Evolutionary conservation across 2,797 vertebrate genomes (phyloP).

Genomic region (Channa striata): DNA sequence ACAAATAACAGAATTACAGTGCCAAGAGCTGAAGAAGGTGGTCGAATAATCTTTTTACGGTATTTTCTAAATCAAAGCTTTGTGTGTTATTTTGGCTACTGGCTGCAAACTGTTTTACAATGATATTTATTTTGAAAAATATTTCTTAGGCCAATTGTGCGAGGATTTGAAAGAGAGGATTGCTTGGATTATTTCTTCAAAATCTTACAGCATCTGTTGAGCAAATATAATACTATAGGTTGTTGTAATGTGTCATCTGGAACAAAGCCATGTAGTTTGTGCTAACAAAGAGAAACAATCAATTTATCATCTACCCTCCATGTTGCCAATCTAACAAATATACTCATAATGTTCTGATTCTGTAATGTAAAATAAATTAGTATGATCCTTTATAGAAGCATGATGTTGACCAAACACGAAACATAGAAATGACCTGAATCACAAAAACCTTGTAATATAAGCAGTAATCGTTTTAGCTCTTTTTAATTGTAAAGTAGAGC

Average conservation of each 20-base stretch:
- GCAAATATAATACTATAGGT: neutral
- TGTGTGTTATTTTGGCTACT: neutral
- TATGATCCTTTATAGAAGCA: neutral
- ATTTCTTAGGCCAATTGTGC: neutral
- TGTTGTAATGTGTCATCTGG: neutral
- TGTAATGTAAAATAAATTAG: neutral
- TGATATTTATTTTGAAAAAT: neutral
- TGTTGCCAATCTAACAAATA: neutral
- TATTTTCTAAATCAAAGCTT: no score
- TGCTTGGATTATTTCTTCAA: neutral
- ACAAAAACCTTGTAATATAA: neutral
- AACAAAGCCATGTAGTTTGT: neutral
- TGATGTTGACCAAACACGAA: neutral
- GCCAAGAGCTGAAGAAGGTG: neutral
- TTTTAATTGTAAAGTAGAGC: slow-evolving; percentile 21
- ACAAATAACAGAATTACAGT: no score
- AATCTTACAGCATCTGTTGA: neutral
- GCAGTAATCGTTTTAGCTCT: neutral
- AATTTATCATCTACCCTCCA: neutral
- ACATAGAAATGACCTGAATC: neutral
- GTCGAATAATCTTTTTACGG: neutral
- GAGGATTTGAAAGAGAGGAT: neutral
- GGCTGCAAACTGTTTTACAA: neutral
- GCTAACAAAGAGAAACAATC: neutral
- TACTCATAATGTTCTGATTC: neutral